phyloP scores from a whole-genome alignment of 2,888 invertebrate genomes.

The Apotomis betuletana region DNA sequence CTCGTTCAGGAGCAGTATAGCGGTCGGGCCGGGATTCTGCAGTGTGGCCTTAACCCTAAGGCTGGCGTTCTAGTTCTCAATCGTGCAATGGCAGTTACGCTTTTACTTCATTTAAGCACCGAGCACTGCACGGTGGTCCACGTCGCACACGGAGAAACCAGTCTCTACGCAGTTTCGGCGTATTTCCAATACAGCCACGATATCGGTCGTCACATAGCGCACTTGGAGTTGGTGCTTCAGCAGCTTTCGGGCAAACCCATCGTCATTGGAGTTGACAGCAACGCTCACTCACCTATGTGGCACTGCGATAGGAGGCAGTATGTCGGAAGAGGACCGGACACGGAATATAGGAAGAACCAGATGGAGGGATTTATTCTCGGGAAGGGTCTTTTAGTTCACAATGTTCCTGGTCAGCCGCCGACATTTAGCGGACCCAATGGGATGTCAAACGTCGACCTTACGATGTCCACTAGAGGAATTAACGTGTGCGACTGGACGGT shows the following conservation, averaged over 20 bases:
- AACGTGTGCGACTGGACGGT: constrained; percentile 27
- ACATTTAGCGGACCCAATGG: constrained; percentile 40
- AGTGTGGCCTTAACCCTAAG: too few relatives aligned
- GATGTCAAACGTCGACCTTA: constrained; percentile 42
- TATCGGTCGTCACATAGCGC: constrained; percentile 37
- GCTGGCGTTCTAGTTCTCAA: too few relatives aligned
- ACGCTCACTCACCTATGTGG: constrained; percentile 51
- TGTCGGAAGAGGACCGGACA: constrained; percentile 39
- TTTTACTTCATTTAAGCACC: too few relatives aligned
- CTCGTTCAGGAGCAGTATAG: too few relatives aligned
- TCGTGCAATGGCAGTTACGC: too few relatives aligned
- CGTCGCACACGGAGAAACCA: constrained; percentile 22
- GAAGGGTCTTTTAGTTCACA: constrained; percentile 32
- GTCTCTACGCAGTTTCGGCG: constrained; percentile 40
- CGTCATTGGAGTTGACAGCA: constrained; percentile 45
- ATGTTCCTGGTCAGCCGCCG: constrained; percentile 34
- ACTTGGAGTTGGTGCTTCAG: not conserved
- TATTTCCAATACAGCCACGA: constrained; percentile 46
- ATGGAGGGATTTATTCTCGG: constrained; percentile 43
- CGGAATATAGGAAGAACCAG: constrained; percentile 14
- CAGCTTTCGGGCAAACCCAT: constrained; percentile 22
- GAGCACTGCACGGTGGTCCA: too few relatives aligned
- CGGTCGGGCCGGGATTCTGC: too few relatives aligned
- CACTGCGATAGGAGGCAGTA: constrained; percentile 37
- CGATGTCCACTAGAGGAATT: constrained; percentile 7